Conservation (phyloP, 2,888 invertebrate species). For the Lagria hirta region DNA sequence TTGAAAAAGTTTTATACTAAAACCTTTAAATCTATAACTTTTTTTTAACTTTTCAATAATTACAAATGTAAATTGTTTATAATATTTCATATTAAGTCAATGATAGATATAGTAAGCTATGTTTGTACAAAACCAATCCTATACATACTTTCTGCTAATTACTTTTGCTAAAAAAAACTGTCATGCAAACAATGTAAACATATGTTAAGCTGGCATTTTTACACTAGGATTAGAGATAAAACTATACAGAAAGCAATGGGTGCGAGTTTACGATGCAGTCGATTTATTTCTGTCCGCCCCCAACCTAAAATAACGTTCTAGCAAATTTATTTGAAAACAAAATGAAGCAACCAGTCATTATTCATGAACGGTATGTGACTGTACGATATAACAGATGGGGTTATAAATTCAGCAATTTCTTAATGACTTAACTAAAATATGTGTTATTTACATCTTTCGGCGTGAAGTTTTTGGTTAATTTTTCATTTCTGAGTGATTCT, state of each 20-base stretch:
- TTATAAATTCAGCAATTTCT: conserved; percentile 40
- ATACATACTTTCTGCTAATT: no score
- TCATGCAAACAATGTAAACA: no score
- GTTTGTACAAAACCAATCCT: no score
- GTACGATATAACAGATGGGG: conserved; percentile 34
- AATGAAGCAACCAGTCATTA: conserved; percentile 40
- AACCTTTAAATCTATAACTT: no score
- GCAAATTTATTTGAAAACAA: conserved; percentile 41
- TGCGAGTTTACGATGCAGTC: conserved; percentile 25
- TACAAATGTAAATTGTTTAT: no score
- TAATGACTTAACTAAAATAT: conserved; percentile 39
- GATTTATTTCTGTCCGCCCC: conserved; percentile 37
- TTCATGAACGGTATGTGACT: conserved; percentile 35
- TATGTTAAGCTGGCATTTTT: no score
- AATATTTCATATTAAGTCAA: no score
- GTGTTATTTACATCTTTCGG: conserved; percentile 38
- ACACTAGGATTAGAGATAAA: conserved; percentile 20
- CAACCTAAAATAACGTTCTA: conserved; percentile 27
- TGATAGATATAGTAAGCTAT: no score
- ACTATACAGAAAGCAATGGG: conserved; percentile 28
- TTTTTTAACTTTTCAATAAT: no score
- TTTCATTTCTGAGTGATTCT: conserved; percentile 29
- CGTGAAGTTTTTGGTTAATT: conserved; percentile 31
- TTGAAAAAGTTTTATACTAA: no score
- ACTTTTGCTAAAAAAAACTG: no score